Evolutionary conservation across 2,797 vertebrate genomes (phyloP).

Genomic region (Gadopsis bispinosus): DNA sequence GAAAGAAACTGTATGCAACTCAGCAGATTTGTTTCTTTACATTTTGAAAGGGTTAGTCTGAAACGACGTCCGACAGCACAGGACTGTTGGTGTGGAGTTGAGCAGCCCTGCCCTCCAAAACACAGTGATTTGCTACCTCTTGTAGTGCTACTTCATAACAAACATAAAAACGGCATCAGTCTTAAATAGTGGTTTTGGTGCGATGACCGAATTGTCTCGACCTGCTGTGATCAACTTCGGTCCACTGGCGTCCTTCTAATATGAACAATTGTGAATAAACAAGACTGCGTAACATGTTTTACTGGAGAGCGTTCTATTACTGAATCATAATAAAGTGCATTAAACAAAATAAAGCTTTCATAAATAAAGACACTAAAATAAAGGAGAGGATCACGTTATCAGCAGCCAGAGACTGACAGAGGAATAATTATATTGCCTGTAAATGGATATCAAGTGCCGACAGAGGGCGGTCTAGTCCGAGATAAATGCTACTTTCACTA

Average conservation of each 20-base stretch:
- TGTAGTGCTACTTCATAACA: slow-evolving; percentile 63
- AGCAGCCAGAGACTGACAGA: slow-evolving; percentile 35
- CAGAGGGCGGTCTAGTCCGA: slow-evolving; percentile 37
- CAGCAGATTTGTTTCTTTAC: slow-evolving; percentile 48
- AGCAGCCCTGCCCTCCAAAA: slow-evolving; percentile 49
- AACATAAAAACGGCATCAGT: slow-evolving; percentile 58
- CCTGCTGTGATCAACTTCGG: slow-evolving; percentile 31
- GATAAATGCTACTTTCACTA: slow-evolving; percentile 60
- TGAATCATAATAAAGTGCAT: slow-evolving; percentile 83
- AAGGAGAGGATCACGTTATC: slow-evolving; percentile 31
- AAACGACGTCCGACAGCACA: slow-evolving; percentile 33
- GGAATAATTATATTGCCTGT: slow-evolving; percentile 61
- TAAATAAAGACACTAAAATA: slow-evolving; percentile 55
- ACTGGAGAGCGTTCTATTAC: slow-evolving; percentile 46
- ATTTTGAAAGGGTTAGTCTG: slow-evolving; percentile 38
- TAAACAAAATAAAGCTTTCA: slow-evolving; percentile 74
- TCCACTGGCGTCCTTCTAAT: slow-evolving; percentile 32
- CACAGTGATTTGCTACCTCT: slow-evolving; percentile 74
- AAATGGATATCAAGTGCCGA: slow-evolving; percentile 15
- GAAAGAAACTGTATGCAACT: slow-evolving; percentile 49
- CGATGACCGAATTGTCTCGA: slow-evolving; percentile 52
- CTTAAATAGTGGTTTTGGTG: slow-evolving; percentile 66
- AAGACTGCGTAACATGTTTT: slow-evolving; percentile 33
- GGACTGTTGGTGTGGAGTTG: slow-evolving; percentile 42
- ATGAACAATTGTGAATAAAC: slow-evolving; percentile 51